Base-by-base conservation (phyloP, 2,888 invertebrate species). In the Oligia strigilis region DNA sequence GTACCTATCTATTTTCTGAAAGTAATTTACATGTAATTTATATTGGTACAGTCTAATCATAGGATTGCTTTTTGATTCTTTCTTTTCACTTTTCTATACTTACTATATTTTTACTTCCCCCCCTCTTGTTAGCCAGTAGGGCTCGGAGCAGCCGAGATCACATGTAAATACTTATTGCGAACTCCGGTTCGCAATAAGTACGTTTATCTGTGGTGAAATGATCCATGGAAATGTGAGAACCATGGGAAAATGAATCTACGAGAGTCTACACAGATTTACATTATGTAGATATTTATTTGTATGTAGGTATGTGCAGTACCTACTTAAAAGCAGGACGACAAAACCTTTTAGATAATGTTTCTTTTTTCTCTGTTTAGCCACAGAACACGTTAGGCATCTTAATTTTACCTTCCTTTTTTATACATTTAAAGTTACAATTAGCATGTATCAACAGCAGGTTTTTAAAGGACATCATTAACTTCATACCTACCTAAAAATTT, bases 161-260 rank as follows among this genome's bases (percentile, higher is more conserved):
- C 49, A 70, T 69, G 55, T 43, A 65, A 83, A 65, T 73, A 84
- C 69, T 23, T 64, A 81, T 72, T 75, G 58, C 81, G 17, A 72
- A 72, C 67, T 67, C 43, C n/a, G 36, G 64, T 80, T 84, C n/a
- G 64, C 72, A 84, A 84, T 84, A 84, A 84, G 79, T 64, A 72
- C 36, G 23, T 67, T 79, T 72, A 70, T 58, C 46, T 73, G 72
- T 78, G 62, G 84, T 67, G 78, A 84, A 77, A 76, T 82, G 78
- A 86, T 84, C 83, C 72, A 58, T 75, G 46, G 83, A 72, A 78
- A 86, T 86, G 19, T 75, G 83, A 84, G 78, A 78, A 66, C 55
- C 83, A 86, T 78, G 83, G 69, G 78, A 84, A 75, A 72, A 86
- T 65, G 9, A 82, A 55, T 78, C 64, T 65, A 17, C n/a, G n/a